These are phyloP conservation scores for Pangasianodon hypophthalmus DNA, from an alignment of 2,113 vertebrate genomes.

Conservation along the genomic window DNA sequence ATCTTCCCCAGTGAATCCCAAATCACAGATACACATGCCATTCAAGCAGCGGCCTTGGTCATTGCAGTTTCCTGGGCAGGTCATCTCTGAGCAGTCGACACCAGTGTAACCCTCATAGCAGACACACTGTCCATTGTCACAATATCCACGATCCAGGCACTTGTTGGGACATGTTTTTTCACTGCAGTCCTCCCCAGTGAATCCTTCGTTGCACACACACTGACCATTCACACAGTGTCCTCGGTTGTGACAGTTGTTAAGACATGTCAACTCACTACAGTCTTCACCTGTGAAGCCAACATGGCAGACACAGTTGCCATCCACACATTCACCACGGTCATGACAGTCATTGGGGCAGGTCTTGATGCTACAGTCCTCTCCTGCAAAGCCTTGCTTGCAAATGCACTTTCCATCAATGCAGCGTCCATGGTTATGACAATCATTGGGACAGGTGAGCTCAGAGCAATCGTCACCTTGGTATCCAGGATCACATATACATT, in stretches of 20 bases:
- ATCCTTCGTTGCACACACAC: conserved; percentile 84
- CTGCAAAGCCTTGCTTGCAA: conserved; percentile 83
- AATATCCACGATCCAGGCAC: conserved; percentile 81
- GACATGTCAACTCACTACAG: conserved; percentile 82
- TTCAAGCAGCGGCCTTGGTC: conserved; percentile 79
- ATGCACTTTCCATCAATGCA: conserved; percentile 81
- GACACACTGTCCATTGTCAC: conserved; percentile 81
- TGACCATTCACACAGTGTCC: conserved; percentile 84
- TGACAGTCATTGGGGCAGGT: conserved; percentile 85
- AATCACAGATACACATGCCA: conserved; percentile 81
- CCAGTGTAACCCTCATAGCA: conserved; percentile 82
- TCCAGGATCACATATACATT: conserved; percentile 82
- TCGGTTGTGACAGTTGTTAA: conserved; percentile 76
- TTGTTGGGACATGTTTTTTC: conserved; percentile 81
- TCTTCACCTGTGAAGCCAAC: conserved; percentile 79
- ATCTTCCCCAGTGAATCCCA: conserved; percentile 84
- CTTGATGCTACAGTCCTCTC: conserved; percentile 81
- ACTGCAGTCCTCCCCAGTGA: conserved; percentile 80
- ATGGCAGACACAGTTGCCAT: conserved; percentile 83
- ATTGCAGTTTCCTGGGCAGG: conserved; percentile 80
- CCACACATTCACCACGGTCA: conserved; percentile 78
- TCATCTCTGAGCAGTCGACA: conserved; percentile 74
- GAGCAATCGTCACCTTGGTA: conserved; percentile 84
- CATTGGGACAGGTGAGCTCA: conserved; percentile 79
- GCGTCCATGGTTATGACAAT: conserved; percentile 78